Evolutionary conservation across 2,888 invertebrate genomes (phyloP), one percentile per base, ranked within the genome.

Genomic region (Drosophila algonquin): DNA sequence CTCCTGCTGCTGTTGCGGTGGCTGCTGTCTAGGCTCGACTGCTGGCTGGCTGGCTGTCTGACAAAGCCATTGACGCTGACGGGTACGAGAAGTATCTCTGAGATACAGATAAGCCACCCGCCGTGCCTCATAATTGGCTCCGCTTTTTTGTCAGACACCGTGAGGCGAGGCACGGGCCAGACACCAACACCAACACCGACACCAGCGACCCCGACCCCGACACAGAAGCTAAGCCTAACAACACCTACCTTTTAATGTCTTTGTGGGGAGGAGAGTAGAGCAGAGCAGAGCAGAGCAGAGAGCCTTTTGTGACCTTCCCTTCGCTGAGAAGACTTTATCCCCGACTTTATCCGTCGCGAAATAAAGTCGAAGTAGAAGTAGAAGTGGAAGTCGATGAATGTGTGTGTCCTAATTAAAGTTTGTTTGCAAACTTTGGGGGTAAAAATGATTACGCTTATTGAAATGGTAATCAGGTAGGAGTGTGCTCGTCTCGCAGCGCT

Each of bases 21-120:
- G 62, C 46, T 47, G 70, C 45, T n/a, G 60, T 46, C 44, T 64
- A 47, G 59, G 56, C 73, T 53, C 47, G 35, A 35, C 47, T 45
- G 35, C 48, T 40, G 56, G 24, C 45, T 35, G 51, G 18, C 8
- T 30, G 30, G 30, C 7, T 30, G 30, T 7, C 56, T 46, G 58
- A 14, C 58, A 51, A 46, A 50, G 54, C 68, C 46, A 61, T 50
- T 46, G 65, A 65, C 59, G 65, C 59, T 60, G 57, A 51, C 46
- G 70, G 48, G 48, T n/a, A n/a, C 14, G 35, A 14, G 30, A 55
- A 55, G 71, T 74, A 79, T 81, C 83, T 75, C 70, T 47, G 71
- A 57, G 76, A 72, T 69, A 65, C 72, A 77, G 84, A 87, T 87
- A 84, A 84, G 65, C 81, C 86, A 79, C 84, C 87, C 85, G 84